Conservation (phyloP, 1,140 invertebrate species). For the Drosophila tropicalis region DNA sequence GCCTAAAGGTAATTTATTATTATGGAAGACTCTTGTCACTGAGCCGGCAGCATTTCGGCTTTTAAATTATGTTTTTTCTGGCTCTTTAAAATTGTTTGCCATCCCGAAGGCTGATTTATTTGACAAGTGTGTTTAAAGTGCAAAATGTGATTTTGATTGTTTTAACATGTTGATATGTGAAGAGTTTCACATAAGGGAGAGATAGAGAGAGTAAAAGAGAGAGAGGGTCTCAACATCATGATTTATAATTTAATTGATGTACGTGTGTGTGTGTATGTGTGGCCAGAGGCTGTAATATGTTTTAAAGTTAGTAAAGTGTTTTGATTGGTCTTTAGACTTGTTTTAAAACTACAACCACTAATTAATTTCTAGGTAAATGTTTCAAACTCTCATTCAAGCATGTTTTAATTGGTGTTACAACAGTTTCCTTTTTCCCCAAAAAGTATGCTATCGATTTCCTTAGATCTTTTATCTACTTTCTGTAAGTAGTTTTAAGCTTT, state of each 20-base stretch:
- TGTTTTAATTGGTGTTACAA: neutral
- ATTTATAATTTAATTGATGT: conserved; percentile 16
- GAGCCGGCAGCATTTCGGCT: conserved; percentile 13
- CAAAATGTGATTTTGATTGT: conserved; percentile 22
- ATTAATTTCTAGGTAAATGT: conserved; percentile 5
- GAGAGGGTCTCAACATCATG: neutral
- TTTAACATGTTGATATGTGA: conserved; percentile 9
- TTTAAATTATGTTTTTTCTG: conserved; percentile 21
- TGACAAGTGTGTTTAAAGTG: conserved; percentile 20
- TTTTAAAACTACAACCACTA: neutral
- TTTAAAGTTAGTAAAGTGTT: conserved; percentile 12
- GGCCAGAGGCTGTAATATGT: conserved; percentile 24
- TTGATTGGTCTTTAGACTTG: conserved; percentile 25
- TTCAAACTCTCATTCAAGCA: neutral
- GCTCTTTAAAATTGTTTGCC: conserved; percentile 23
- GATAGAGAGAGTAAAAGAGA: neutral
- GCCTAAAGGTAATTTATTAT: conserved; percentile 42
- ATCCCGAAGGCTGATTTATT: conserved; percentile 1
- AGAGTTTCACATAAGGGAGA: neutral
- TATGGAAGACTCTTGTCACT: conserved; percentile 39
- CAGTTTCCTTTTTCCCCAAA: neutral
- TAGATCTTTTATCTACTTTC: neutral
- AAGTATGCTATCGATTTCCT: neutral
- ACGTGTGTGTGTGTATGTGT: neutral
- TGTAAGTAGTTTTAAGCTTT: conserved; percentile 7